Base-by-base conservation (phyloP, 1,140 invertebrate species). In the Hypsibius dujardini region DNA sequence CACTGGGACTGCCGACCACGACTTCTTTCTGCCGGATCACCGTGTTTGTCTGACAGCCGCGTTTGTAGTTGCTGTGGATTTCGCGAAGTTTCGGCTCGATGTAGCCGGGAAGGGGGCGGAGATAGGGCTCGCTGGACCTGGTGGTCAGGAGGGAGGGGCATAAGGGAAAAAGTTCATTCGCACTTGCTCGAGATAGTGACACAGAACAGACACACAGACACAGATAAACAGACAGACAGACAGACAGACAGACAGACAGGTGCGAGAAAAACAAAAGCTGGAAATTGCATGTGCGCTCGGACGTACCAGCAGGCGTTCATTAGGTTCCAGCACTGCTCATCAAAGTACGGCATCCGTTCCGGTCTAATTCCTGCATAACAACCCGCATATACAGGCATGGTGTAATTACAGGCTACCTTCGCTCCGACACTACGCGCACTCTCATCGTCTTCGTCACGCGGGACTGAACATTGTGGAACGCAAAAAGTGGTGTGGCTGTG, bases 291-390 rank as follows among this genome's bases (percentile, higher is more conserved):
- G n/a, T n/a, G n/a, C n/a, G n/a, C n/a, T n/a, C n/a, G n/a, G n/a
- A n/a, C n/a, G n/a, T n/a, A n/a, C 90, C 90, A 92, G 77, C 90
- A 92, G 72, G 86, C 84, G 78, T 87, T 82, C 90, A 92, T 92
- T 40, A 94, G 79, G 50, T 84, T 81, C 90, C 90, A 92, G 77
- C 89, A 91, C 50, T 87, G 85, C 70, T 87, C 84, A 70, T 87
- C 85, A 80, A 92, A 91, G 59, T 84, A 79, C 1, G 85, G 77
- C 2, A 90, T 77, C 70, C 86, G 83, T 79, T 92, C 90, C 15
- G 90, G 90, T 50, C 90, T 80, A 28, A 82, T 75, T 70, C 84
- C 84, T 84, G 70, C 47, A 75, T 74, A 69, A 71, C 45, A 47
- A 15, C n/a, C 73, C 28, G 15, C n/a, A n/a, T n/a, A n/a, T n/a